Percentiles rank a stretch among this genome's conserved stretches.
These are phyloP conservation scores for Trogon melanurus DNA, from an alignment of 2,113 vertebrate species.

Conservation along the genomic window DNA sequence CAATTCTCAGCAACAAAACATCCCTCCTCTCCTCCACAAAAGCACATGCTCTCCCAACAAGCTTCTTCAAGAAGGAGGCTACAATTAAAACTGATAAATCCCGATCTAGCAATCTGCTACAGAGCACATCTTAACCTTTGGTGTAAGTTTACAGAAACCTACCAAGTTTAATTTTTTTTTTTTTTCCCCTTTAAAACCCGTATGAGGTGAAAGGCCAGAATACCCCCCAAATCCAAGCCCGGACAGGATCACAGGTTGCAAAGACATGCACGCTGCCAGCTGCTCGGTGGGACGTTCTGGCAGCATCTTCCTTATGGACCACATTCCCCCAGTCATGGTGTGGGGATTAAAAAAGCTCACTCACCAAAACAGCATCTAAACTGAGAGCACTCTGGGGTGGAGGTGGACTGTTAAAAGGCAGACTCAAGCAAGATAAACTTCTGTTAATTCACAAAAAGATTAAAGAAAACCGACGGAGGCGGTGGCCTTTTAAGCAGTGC, in stretches of 20 bases:
- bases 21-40: neutral
- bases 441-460: neutral
- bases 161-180: neutral
- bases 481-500: neutral
- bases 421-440: neutral
- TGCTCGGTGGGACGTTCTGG: neutral
- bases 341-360: neutral
- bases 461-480: neutral
- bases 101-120: neutral
- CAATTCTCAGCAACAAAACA: neutral
- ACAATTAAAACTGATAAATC: neutral
- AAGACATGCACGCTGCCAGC: neutral
- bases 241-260: neutral
- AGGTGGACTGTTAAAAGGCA: neutral
- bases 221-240: neutral
- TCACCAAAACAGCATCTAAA: neutral
- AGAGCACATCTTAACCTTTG: neutral
- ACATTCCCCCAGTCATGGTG: fast-evolving
- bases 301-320: neutral
- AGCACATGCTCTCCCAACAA: neutral
- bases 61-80: neutral
- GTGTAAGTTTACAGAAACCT: neutral
- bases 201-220: neutral
- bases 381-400: neutral
- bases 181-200: neutral